Evolutionary conservation across 2,113 vertebrate species (phyloP), one percentile per base, ranked within the genome.

Genomic region (Sinocyclocheilus anophthalmus): DNA sequence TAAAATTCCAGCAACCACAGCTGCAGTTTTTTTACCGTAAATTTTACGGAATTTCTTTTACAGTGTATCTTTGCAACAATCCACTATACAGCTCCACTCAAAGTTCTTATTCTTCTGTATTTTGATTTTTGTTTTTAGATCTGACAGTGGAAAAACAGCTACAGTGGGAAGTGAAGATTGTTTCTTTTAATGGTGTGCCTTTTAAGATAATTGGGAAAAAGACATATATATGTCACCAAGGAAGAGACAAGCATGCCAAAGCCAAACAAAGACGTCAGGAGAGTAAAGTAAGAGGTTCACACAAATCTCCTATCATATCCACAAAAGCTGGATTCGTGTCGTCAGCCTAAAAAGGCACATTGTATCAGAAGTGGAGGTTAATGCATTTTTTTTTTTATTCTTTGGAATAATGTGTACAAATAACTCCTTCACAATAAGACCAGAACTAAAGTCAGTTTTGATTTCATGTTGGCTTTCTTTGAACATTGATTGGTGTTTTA

Each of bases 181-280:
- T 39, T 10, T 33, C 16, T 0, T 70, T 70, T 7, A 37, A 10
- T 70, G 67, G 30, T 1, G 3, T 70, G 30, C 67, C 67, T 39
- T 70, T 70, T 18, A 70, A 70, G 67, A 70, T 70, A 20, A 37
- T 70, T 70, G 67, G 67, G 30, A 39, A 70, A 70, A 70, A 39
- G 14, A 70, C 30, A 37, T 70, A 37, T 18, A 18, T 70, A 70
- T 70, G 67, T 70, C 67, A 70, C 67, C 67, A 70, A 39, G 67
- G 67, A 70, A 70, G 67, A 70, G 67, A 70, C 33, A 70, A 70
- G 16, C 67, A 70, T 0, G 33, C 33, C 67, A 37, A 70, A 37
- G 67, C 67, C 67, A 20, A 70, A 70, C 33, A 37, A 70, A 70
- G 67, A 72, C 33, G 69, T 39, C 69, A 39, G 69, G 69, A 39